A percentile compares a stretch with the other conserved stretches of the same genome.
phyloP scores from a whole-genome alignment of 2,888 invertebrate species.

The Heliothis peltigera region DNA sequence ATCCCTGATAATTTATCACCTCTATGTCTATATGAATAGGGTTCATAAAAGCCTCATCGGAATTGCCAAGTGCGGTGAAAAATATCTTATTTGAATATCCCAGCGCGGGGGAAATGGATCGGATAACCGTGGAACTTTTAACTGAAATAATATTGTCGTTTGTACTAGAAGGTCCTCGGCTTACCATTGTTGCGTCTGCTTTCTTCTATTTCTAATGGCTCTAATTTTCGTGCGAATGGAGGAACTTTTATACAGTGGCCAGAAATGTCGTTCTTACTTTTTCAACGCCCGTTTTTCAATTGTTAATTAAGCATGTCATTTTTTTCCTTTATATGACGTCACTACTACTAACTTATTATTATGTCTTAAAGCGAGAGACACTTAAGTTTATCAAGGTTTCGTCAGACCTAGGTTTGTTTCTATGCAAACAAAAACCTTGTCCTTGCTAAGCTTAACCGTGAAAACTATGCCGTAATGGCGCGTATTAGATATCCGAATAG shows the following conservation, averaged over 20 bases:
- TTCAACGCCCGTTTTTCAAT: too few relatives aligned
- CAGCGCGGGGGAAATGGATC: constrained; percentile 76
- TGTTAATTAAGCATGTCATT: too few relatives aligned
- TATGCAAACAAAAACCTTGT: not conserved
- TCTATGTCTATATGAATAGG: constrained; percentile 70
- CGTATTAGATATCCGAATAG: too few relatives aligned
- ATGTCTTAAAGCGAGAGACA: not conserved
- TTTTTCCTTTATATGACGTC: not conserved
- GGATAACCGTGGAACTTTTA: constrained; percentile 82
- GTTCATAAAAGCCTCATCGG: constrained; percentile 71
- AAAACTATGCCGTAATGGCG: not conserved
- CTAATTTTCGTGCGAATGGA: constrained; percentile 16
- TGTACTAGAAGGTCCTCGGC: constrained; percentile 67
- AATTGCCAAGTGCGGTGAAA: constrained; percentile 72
- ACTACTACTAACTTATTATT: not conserved
- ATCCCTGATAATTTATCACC: constrained; percentile 67
- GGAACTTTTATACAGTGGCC: not conserved
- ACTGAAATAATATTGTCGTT: constrained; percentile 84
- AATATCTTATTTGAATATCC: constrained; percentile 82
- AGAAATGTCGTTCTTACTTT: too few relatives aligned
- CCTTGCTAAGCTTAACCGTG: not conserved
- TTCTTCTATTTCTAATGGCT: constrained; percentile 51
- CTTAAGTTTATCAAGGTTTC: not conserved
- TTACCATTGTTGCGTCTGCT: constrained; percentile 54
- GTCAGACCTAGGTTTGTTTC: not conserved